Conservation (phyloP, 2,888 invertebrate genomes). For the Chironomus tentans region DNA sequence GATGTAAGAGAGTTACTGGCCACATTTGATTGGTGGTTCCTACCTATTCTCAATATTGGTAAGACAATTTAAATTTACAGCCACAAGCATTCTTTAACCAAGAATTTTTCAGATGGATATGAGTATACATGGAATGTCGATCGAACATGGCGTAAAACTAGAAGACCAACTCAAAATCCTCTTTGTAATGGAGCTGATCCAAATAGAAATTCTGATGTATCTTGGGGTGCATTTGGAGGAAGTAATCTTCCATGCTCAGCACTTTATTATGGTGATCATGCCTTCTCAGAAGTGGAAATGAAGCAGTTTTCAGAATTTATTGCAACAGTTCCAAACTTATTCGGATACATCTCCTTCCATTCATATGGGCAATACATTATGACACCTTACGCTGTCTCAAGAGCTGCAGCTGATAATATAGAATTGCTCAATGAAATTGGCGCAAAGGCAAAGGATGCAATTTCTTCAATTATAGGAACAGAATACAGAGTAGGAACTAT, state of each 20-base stretch:
- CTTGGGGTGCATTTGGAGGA: slow-evolving; percentile 45
- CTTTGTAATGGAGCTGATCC: slow-evolving; percentile 60
- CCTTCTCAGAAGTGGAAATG: slow-evolving; percentile 64
- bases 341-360: slow-evolving; percentile 61
- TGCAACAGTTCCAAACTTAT: slow-evolving; percentile 40
- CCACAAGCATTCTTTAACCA: not conserved
- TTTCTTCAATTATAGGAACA: not conserved
- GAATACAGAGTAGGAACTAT: not conserved
- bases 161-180: slow-evolving; percentile 31
- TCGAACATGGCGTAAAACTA: slow-evolving; percentile 51
- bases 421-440: slow-evolving; percentile 27
- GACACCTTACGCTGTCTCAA: slow-evolving; percentile 55
- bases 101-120: not conserved
- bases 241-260: slow-evolving; percentile 51
- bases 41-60: not conserved
- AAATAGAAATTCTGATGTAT: slow-evolving; percentile 67
- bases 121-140: slow-evolving; percentile 30
- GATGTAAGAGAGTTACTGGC: not conserved
- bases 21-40: not conserved
- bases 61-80: not conserved
- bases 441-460: not conserved
- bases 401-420: slow-evolving; percentile 44
- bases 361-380: slow-evolving; percentile 62
- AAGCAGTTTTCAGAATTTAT: slow-evolving; percentile 48
- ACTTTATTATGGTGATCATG: slow-evolving; percentile 53